Evolutionary conservation across 2,797 vertebrate genomes (phyloP).

Genomic region (Champsocephalus esox): DNA sequence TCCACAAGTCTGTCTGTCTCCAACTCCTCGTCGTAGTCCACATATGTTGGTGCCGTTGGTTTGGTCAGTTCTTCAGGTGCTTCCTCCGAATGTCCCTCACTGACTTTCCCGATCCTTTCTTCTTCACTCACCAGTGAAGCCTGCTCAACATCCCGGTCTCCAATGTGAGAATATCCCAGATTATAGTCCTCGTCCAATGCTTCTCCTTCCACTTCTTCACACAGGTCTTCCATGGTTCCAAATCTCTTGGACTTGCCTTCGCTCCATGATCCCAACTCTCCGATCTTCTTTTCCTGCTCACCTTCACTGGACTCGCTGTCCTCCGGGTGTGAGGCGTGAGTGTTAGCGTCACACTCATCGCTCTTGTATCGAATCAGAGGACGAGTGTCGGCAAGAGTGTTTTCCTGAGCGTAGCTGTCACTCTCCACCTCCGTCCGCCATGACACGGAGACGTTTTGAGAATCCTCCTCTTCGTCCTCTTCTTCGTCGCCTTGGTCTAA

Average conservation of each 20-base stretch:
- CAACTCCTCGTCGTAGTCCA: slow-evolving; percentile 53
- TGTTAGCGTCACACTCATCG: slow-evolving; percentile 79
- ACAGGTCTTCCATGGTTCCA: slow-evolving; percentile 86
- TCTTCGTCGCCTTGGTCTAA: slow-evolving; percentile 46
- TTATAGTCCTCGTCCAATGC: slow-evolving; percentile 63
- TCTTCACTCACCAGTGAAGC: not conserved
- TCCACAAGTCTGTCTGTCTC: slow-evolving; percentile 73
- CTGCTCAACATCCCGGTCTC: slow-evolving; percentile 28
- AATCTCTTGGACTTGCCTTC: slow-evolving; percentile 74
- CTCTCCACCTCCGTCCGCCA: slow-evolving; percentile 81
- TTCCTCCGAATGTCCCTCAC: slow-evolving; percentile 31
- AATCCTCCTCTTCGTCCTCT: slow-evolving; percentile 75
- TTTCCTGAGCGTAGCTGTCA: slow-evolving; percentile 85
- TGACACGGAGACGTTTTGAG: slow-evolving; percentile 81
- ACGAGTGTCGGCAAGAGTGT: slow-evolving; percentile 85
- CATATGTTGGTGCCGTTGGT: not conserved
- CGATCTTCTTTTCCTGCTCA: slow-evolving; percentile 72
- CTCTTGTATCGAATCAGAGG: slow-evolving; percentile 86
- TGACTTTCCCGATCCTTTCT: slow-evolving; percentile 13
- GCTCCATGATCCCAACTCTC: slow-evolving; percentile 62
- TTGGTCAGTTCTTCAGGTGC: slow-evolving; percentile 43
- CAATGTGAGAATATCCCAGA: slow-evolving; percentile 45
- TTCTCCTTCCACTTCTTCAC: slow-evolving; percentile 79
- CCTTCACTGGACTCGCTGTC: slow-evolving; percentile 79
- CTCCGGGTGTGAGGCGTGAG: slow-evolving; percentile 72